These are phyloP conservation scores for Agonum fuliginosum DNA, from an alignment of 2,888 invertebrate species.

Conservation along the genomic window DNA sequence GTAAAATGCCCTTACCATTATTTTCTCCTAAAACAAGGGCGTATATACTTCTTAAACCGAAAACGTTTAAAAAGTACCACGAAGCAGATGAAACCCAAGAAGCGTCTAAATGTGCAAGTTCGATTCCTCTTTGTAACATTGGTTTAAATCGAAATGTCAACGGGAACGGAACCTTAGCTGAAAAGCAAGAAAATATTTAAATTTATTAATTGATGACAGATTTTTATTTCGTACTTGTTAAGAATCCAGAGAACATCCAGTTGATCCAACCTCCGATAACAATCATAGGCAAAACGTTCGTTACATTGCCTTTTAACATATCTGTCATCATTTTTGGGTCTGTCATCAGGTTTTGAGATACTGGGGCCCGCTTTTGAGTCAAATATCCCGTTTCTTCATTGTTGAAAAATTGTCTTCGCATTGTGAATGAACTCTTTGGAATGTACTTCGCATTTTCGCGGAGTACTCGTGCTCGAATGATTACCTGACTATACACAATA, in stretches of 20 bases:
- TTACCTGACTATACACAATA: constrained; percentile 83
- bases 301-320: constrained; percentile 98
- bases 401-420: constrained; percentile 96
- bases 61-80: constrained; percentile 99
- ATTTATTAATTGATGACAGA: constrained; percentile 15
- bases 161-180: constrained; percentile 99
- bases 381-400: constrained; percentile 97
- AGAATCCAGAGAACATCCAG: constrained; percentile 99
- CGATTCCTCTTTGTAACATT: constrained; percentile 98
- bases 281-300: constrained; percentile 99
- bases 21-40: constrained; percentile 98
- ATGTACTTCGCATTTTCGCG: constrained; percentile 98
- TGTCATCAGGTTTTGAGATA: constrained; percentile 95
- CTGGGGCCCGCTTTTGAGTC: constrained; percentile 89
- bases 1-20: constrained; percentile 80
- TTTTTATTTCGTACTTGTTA: constrained; percentile 84
- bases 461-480: constrained; percentile 92
- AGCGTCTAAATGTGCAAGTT: constrained; percentile 95
- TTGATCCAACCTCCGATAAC: constrained; percentile 99
- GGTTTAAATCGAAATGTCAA: constrained; percentile 98
- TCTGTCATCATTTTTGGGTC: constrained; percentile 98
- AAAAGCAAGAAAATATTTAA: constrained; percentile 65
- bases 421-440: constrained; percentile 91
- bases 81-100: constrained; percentile 99
- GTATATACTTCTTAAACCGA: constrained; percentile 98